Base-by-base conservation (phyloP, 2,888 invertebrate genomes). In the Helicoverpa assulta region DNA sequence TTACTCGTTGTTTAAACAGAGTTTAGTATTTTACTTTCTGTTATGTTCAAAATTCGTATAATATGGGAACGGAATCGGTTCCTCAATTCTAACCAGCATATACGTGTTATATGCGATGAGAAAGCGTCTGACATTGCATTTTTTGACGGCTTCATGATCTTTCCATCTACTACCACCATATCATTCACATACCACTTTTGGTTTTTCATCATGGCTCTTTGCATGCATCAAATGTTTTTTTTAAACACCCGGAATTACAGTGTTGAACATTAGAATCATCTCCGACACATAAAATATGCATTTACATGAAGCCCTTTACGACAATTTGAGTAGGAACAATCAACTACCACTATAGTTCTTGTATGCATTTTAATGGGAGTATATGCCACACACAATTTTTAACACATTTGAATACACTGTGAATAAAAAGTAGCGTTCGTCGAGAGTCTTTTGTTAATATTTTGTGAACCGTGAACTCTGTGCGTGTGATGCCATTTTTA, bases 381-480 rank as follows among this genome's bases (percentile, higher is more conserved):
- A 60, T 50, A 47, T 68, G 51, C 61, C 51, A 54, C 59, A 52
- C n/a, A 52, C 29, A 43, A 61, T 47, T 53, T 19, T 59, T 40
- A 67, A 57, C 40, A 69, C 61, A 76, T 80, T 77, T 69, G 62
- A 76, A 77, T 66, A 59, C 51, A 33, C 58, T 66, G 53, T 67
- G 60, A 70, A 82, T 74, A 67, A 74, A 82, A 47, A 75, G 56
- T 66, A 53, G 54, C 65, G 57, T 54, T 52, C 68, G 62, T 58
- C 66, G 67, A 55, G 56, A 55, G 16, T 26, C 78, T 67, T 78
- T 82, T 82, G 78, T 83, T 67, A 56, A 55, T 67, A 67, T 53
- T 65, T 61, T 67, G 77, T 80, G 78, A 67, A 81, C 78, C 81
- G 55, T 65, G 56, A 68, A 21, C 67, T 56, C 55, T 26, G 16